Conservation (phyloP, 2,888 invertebrate genomes). For the Caradrina clavipalpis region DNA sequence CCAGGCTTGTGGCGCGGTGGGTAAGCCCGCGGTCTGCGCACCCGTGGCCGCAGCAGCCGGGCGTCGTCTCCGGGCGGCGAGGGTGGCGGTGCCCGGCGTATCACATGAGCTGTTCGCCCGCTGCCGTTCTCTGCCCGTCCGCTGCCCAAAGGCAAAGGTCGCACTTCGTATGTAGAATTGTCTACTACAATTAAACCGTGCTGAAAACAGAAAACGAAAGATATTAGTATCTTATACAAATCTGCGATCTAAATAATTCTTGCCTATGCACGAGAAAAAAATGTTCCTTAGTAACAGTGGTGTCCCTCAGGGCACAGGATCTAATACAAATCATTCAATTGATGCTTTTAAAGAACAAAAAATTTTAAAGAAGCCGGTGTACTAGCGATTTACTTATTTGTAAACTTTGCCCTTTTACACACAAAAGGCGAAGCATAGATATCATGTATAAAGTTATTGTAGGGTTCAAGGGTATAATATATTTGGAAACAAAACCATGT, state of each 20-base stretch:
- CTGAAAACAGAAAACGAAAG: constrained; percentile 78
- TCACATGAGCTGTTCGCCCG: constrained; percentile 89
- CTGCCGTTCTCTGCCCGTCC: constrained; percentile 80
- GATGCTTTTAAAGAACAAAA: too few species aligned
- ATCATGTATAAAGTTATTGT: not conserved
- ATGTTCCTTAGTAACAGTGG: not conserved
- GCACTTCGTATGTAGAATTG: constrained; percentile 93
- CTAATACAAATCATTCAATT: too few species aligned
- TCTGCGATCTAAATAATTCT: not conserved
- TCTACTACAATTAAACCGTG: constrained; percentile 93
- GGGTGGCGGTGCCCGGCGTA: constrained; percentile 89
- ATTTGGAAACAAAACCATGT: not conserved
- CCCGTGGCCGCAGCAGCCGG: constrained; percentile 76
- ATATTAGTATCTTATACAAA: not conserved
- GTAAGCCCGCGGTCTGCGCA: constrained; percentile 75
- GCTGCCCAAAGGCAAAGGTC: constrained; percentile 89
- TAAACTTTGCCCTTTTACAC: not conserved
- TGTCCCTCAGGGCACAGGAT: not conserved
- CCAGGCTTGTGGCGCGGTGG: constrained; percentile 69
- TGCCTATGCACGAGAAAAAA: not conserved
- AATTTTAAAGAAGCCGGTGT: too few species aligned
- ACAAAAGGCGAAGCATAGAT: not conserved
- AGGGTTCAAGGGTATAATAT: not conserved
- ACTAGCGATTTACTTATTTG: too few species aligned
- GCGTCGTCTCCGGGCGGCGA: constrained; percentile 85